Evolutionary conservation across 2,797 vertebrate genomes (phyloP), one percentile per base, ranked within the genome.

Genomic region (Myripristis jacobus): DNA sequence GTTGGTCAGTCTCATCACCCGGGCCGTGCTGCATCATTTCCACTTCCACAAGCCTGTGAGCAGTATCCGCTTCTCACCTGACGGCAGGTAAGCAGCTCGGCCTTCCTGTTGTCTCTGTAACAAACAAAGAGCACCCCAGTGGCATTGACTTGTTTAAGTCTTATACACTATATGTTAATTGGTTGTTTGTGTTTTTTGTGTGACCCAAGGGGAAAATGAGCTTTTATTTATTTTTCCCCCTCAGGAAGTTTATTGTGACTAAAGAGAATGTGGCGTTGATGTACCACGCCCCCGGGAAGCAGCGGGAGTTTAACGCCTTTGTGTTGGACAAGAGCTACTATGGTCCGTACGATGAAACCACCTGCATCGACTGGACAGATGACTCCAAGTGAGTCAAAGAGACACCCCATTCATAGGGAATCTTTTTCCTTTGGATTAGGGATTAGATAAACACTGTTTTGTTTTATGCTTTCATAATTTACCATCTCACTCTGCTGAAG

Each of bases 341-440:
- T 0, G 97, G 97, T 1, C 97, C 98, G 0, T 99, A 98, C 0
- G 97, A 99, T 31, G 97, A 99, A 82, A 99, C 97, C 51, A 98
- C 97, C 1, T 98, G 97, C 88, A 95, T 99, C 1, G 97, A 97
- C 92, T 99, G 97, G 98, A 99, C 96, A 0, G 95, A 96, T 4
- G 98, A 98, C 89, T 98, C 97, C 65, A 97, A 94, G 97, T 99
- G 31, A 86, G 91, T 43, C 0, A 24, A 11, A 4, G 8, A 25
- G 11, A 0, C 9, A 36, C 4, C 7, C 2, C 2, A 11, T 10
- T 36, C 9, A 36, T 10, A 10, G 9, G 34, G 11, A 10, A 10
- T 1, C 34, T 9, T 36, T 9, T 9, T 36, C 34, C 9, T 36
- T 9, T 9, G 34, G 34, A 9, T 36, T 36, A 36, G 6, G 34